These are phyloP conservation scores for Cabera pusaria DNA, from an alignment of 2,888 invertebrate genomes.

Conservation along the genomic window DNA sequence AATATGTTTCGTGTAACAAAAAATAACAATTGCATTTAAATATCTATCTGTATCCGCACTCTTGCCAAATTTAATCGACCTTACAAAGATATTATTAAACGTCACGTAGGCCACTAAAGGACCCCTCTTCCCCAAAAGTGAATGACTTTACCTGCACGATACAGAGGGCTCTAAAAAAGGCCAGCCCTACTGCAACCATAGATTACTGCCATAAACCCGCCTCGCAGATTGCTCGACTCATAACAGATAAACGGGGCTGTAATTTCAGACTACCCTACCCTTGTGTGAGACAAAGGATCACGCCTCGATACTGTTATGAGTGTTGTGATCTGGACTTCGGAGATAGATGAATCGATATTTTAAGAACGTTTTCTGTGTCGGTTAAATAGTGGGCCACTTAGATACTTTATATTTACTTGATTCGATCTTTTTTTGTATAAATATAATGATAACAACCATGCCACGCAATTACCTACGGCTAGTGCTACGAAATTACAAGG, in stretches of 20 bases:
- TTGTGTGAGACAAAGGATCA: conserved; percentile 44
- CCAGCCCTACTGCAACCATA: conserved; percentile 48
- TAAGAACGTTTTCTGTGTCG: no score
- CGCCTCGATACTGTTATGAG: conserved; percentile 21
- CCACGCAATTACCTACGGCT: no score
- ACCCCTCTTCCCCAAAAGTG: neutral
- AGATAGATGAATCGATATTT: conserved; percentile 16
- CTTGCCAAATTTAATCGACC: conserved; percentile 5
- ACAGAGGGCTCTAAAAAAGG: conserved; percentile 14
- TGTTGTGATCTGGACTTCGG: conserved; percentile 11
- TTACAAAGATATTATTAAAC: no score
- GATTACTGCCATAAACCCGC: conserved; percentile 53
- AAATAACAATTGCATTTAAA: no score
- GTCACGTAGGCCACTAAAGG: no score
- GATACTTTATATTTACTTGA: no score
- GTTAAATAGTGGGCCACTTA: no score
- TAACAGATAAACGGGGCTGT: conserved; percentile 71
- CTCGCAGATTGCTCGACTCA: conserved; percentile 67
- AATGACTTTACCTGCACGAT: conserved; percentile 6
- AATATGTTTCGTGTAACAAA: no score
- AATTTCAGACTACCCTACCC: conserved; percentile 42
- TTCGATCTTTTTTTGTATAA: no score
- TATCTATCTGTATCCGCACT: no score
- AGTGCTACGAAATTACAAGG: no score
- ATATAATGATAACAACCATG: no score